Evolutionary conservation across 1,140 invertebrate species (phyloP), one percentile per base, ranked within the genome.

Genomic region (Tetragonula clypearis): DNA sequence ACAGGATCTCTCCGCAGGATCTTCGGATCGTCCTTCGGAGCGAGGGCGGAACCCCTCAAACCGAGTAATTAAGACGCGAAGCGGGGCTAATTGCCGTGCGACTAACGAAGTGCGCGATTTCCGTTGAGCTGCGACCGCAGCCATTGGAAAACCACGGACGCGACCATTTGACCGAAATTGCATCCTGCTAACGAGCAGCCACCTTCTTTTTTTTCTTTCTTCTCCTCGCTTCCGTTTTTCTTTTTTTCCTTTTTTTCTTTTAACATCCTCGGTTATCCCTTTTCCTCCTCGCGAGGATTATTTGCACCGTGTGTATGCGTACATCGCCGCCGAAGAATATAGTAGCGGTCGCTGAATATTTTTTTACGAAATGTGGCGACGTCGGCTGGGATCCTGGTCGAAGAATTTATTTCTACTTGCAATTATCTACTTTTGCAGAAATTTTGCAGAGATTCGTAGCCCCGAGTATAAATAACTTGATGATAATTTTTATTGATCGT

Each of bases 31-130:
- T 65, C 56, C 21, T 62, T 62, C 75, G 58, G 41, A 6, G 35
- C 0, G 12, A 19, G 30, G 8, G 6, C 21, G 58, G 14, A 17
- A 26, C 21, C 30, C n/a, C 1, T 15, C 12, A 17, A 23, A 19
- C 53, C n/a, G 53, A n/a, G 65, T 79, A 79, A 69, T 79, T 79
- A 79, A 79, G 78, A 79, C 77, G 35, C 74, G 74, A 41, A 62
- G n/a, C 55, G 55, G 17, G 65, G 58, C 58, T 77, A 77, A 77
- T 77, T 77, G 75, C 75, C 58, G 35, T 19, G 75, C 75, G 35
- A n/a, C 58, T 77, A 77, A 77, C 75, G 75, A 77, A 77, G 75
- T 41, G 75, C 21, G 58, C 75, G 75, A 77, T 77, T 77, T 75
- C 75, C 56, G 30, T 21, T 49, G 21, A 62, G 56, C 30, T 49